Evolutionary conservation across 2,113 vertebrate species (phyloP).

Genomic region (Pionites leucogaster): DNA sequence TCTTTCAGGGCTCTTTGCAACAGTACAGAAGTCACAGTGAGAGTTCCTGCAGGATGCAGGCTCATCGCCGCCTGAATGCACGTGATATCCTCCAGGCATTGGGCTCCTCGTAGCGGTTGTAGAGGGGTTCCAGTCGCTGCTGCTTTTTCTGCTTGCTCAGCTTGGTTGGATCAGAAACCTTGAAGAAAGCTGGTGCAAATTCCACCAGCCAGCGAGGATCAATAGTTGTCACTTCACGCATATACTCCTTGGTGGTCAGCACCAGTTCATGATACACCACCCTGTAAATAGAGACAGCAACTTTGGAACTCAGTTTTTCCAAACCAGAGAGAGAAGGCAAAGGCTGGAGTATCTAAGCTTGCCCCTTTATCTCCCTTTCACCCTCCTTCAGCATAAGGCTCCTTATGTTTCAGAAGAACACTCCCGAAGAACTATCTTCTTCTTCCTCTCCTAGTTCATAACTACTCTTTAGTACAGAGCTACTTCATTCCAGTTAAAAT

Average conservation of each 20-base stretch:
- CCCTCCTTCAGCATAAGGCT: neutral
- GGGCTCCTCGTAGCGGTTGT: constrained; percentile 98
- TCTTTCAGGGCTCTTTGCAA: neutral
- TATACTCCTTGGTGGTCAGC: constrained; percentile 98
- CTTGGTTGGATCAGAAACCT: constrained; percentile 95
- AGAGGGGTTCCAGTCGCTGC: constrained; percentile 92
- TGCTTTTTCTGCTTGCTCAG: constrained; percentile 99
- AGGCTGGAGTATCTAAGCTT: neutral
- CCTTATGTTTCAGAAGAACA: neutral
- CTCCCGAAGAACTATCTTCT: neutral
- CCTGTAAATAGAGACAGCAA: constrained; percentile 66
- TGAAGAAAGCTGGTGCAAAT: constrained; percentile 96
- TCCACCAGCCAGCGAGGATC: constrained; percentile 98
- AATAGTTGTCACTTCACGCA: constrained; percentile 98
- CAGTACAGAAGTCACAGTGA: neutral
- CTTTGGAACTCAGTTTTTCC: rapidly evolving
- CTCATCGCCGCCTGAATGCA: constrained; percentile 89
- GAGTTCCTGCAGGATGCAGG: rapidly evolving
- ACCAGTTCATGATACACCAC: constrained; percentile 98
- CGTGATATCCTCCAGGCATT: constrained; percentile 97
- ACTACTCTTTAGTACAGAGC: neutral
- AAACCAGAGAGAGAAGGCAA: neutral
- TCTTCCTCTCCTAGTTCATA: neutral
- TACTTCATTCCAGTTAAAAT: neutral
- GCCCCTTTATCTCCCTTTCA: neutral